These are phyloP conservation scores for Himalopsyche tibetana DNA, from an alignment of 2,888 invertebrate genomes.

Conservation along the genomic window DNA sequence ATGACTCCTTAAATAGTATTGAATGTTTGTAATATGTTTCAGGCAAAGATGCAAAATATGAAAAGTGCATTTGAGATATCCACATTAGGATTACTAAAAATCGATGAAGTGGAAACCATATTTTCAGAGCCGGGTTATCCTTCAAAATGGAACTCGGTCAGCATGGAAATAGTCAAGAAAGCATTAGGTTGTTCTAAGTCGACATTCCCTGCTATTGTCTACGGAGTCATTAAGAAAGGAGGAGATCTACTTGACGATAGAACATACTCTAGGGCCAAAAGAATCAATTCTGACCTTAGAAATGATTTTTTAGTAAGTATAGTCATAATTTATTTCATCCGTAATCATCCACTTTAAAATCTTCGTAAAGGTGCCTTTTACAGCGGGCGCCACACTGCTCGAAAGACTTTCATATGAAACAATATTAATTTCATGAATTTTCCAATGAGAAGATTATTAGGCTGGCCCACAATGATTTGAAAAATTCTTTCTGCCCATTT, in stretches of 20 bases:
- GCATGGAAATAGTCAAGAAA: slow-evolving; percentile 81
- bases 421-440: too few relatives aligned
- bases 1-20: too few relatives aligned
- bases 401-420: too few relatives aligned
- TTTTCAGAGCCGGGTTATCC: slow-evolving; percentile 81
- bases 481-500: too few relatives aligned
- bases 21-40: slow-evolving; percentile 58
- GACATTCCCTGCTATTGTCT: slow-evolving; percentile 80
- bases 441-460: too few relatives aligned
- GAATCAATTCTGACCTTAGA: slow-evolving; percentile 78
- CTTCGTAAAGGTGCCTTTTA: too few relatives aligned
- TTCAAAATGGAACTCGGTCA: slow-evolving; percentile 78
- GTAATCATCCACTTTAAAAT: too few relatives aligned
- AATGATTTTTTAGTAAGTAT: slow-evolving; percentile 77
- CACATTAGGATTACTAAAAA: slow-evolving; percentile 77
- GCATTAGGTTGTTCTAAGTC: slow-evolving; percentile 80
- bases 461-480: too few relatives aligned
- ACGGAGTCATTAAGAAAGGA: slow-evolving; percentile 80
- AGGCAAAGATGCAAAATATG: slow-evolving; percentile 81
- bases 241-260: slow-evolving; percentile 78
- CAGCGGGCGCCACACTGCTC: too few relatives aligned
- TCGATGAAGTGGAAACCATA: slow-evolving; percentile 81
- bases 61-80: slow-evolving; percentile 81
- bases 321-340: not conserved
- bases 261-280: slow-evolving; percentile 69